Evolutionary conservation across 2,113 vertebrate species (phyloP).

Genomic region (Crotalus viridis): DNA sequence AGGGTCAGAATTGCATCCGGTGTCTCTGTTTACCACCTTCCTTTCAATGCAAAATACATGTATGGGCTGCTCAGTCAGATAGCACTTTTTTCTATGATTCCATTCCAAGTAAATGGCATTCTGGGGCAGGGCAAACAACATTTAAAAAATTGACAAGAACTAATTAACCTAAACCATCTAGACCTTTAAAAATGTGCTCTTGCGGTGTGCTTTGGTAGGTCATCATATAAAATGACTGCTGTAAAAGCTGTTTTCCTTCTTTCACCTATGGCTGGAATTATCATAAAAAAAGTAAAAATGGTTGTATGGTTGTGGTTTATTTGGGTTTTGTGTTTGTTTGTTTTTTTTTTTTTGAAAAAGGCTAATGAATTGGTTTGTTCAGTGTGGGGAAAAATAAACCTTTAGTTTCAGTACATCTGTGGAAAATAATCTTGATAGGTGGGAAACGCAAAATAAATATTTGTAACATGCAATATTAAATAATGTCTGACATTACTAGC

Average conservation of each 20-base stretch:
- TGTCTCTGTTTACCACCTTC: neutral
- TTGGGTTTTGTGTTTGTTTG: neutral
- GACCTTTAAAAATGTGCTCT: neutral
- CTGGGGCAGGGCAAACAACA: neutral
- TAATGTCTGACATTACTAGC: neutral
- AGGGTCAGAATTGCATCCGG: neutral
- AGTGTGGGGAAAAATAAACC: neutral
- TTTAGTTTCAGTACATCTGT: neutral
- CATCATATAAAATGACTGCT: neutral
- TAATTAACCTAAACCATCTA: neutral
- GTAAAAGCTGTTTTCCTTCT: neutral
- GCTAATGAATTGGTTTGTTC: neutral
- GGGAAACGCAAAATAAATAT: neutral
- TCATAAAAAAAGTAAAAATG: neutral
- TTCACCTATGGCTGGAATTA: neutral
- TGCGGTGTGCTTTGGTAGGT: neutral
- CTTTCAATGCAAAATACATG: neutral
- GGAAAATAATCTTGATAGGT: neutral
- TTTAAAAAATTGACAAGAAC: neutral
- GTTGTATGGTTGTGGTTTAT: neutral
- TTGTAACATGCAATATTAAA: neutral
- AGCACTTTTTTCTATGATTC: neutral
- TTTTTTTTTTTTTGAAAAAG: neutral
- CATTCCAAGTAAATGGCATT: neutral
- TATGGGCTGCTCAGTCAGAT: neutral